Evolutionary conservation across 2,113 vertebrate genomes (phyloP).

Genomic region (Gallinago undulata): DNA sequence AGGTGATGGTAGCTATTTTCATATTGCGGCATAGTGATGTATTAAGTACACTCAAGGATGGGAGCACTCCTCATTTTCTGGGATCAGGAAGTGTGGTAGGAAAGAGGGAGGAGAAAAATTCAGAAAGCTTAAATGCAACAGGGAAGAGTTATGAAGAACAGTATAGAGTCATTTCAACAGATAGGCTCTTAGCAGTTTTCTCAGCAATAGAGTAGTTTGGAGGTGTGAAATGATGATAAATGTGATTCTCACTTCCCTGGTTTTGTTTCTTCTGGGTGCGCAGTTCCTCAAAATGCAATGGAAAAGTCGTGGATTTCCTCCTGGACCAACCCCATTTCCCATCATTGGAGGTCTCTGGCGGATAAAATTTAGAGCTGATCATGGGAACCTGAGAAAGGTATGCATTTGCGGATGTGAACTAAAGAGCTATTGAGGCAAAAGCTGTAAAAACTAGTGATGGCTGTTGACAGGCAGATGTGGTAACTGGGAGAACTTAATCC

Average conservation of each 20-base stretch:
- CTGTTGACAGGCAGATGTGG: not conserved
- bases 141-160: not conserved
- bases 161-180: not conserved
- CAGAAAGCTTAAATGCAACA: not conserved
- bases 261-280: not conserved
- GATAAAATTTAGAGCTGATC: constrained; percentile 35
- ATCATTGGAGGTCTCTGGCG: constrained; percentile 22
- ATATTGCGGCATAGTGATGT: constrained; percentile 6
- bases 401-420: not conserved
- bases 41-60: not conserved
- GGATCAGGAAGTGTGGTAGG: not conserved
- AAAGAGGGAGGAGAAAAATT: not conserved
- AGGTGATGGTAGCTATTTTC: not conserved
- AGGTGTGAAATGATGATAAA: not conserved
- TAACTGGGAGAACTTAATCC: not conserved
- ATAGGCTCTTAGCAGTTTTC: not conserved
- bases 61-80: not conserved
- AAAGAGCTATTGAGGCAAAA: not conserved
- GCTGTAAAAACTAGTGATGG: not conserved
- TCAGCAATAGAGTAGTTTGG: not conserved
- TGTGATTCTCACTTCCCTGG: not conserved
- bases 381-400: constrained; percentile 29
- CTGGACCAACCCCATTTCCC: constrained; percentile 40
- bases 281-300: constrained; percentile 50
- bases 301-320: constrained; percentile 37